Conservation (phyloP, 37 sponge, comb jelly and placozoan species). For the Dysidea cf. avara region DNA sequence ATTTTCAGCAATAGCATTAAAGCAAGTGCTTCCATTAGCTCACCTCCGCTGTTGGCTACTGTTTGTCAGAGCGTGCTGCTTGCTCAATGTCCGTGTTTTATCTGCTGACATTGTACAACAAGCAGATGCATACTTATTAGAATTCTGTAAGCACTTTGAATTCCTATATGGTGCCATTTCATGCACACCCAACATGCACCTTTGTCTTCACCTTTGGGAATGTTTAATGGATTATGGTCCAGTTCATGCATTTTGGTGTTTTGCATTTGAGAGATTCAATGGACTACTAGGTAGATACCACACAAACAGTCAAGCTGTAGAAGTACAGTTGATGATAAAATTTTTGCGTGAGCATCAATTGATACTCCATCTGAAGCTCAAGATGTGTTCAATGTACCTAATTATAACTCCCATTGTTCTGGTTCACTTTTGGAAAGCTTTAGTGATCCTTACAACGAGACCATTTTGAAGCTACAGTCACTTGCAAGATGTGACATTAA, state of each 20-base stretch:
- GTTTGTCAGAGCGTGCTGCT: conserved; percentile 51
- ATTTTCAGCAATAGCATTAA: conserved; percentile 19
- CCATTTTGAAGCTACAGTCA: too few species aligned
- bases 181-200: conserved; percentile 55
- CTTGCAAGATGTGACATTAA: too few species aligned
- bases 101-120: conserved; percentile 1
- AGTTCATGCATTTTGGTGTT: conserved; percentile 55
- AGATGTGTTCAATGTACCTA: too few species aligned
- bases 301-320: conserved; percentile 44
- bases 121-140: too few species aligned
- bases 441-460: too few species aligned
- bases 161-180: conserved; percentile 22
- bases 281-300: conserved; percentile 48
- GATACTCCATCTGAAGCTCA: too few species aligned
- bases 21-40: conserved; percentile 3
- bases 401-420: too few species aligned
- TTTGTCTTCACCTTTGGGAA: conserved; percentile 34
- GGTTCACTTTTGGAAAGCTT: too few species aligned
- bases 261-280: conserved; percentile 55
- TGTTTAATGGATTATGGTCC: conserved; percentile 55
- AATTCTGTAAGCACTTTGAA: conserved; percentile 24
- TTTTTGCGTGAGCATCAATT: conserved; percentile 27
- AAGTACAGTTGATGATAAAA: conserved; percentile 42
- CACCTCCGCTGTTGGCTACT: conserved; percentile 35
- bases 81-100: conserved; percentile 10